Evolutionary conservation across 35 echinoderm and acorn worm genomes (phyloP).

Genomic region (Strongylocentrotus purpuratus): DNA sequence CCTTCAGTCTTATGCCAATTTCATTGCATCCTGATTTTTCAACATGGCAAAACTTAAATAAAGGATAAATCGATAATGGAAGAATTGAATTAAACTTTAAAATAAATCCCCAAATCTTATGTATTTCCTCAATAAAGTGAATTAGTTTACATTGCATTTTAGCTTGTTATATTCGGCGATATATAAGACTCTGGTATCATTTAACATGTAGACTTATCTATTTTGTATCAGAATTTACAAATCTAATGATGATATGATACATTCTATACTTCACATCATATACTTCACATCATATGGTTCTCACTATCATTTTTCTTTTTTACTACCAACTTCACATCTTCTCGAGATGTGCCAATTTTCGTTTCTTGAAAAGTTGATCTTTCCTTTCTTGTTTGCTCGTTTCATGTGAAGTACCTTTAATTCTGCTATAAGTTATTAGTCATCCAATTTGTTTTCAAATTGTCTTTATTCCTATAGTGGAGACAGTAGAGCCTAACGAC

Average conservation of each 20-base stretch:
- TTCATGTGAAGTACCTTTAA: not conserved
- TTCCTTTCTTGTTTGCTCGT: not conserved
- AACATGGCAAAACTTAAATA: not conserved
- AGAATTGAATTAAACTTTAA: no score
- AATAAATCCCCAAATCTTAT: no score
- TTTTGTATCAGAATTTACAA: no score
- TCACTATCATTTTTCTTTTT: not conserved
- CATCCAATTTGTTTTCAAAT: not conserved
- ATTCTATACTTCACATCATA: no score
- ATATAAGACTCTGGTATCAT: no score
- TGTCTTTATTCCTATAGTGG: constrained; percentile 37
- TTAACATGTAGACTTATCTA: no score
- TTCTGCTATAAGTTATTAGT: not conserved
- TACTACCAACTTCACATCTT: not conserved
- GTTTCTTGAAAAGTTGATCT: not conserved
- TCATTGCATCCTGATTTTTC: not conserved
- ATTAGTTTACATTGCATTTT: no score
- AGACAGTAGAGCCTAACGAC: constrained; percentile 83
- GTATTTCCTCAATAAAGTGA: no score
- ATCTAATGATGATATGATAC: no score
- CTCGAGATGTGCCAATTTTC: not conserved
- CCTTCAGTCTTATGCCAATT: not conserved
- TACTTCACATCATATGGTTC: no score
- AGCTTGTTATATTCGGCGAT: no score
- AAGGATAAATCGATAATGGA: no score